phyloP scores from a whole-genome alignment of 2,888 invertebrate species.

The Dione vanillae region DNA sequence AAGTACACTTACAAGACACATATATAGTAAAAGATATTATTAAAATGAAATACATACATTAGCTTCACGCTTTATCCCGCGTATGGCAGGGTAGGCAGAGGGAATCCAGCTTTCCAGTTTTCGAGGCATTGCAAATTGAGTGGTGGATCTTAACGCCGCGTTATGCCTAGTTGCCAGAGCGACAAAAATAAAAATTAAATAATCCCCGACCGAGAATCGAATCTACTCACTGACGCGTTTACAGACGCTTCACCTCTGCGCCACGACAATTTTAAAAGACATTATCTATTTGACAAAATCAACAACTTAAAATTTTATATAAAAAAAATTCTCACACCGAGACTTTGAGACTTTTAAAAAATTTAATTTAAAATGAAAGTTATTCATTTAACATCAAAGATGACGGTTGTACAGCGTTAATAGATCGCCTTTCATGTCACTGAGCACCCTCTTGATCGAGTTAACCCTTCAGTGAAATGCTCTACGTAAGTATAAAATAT shows the following conservation, averaged over 20 bases:
- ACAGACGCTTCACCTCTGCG: background rate
- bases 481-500: background rate
- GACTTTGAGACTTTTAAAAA: background rate
- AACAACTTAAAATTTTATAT: too few relatives aligned
- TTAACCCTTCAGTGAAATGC: slow-evolving; percentile 8
- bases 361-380: background rate
- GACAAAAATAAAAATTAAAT: background rate
- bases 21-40: too few relatives aligned
- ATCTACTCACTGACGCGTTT: background rate
- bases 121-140: background rate
- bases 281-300: too few relatives aligned
- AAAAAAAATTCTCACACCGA: too few relatives aligned
- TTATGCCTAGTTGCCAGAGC: background rate
- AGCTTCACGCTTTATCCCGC: background rate
- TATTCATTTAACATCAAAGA: slow-evolving; percentile 9
- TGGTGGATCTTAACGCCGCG: background rate
- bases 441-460: slow-evolving; percentile 7
- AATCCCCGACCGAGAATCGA: background rate
- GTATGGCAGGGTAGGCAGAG: background rate
- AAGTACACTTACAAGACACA: too few relatives aligned
- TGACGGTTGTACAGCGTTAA: background rate
- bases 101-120: background rate
- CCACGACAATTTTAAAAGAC: background rate
- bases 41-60: too few relatives aligned
- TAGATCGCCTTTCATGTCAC: slow-evolving; percentile 11